These are phyloP conservation scores for Arizona elegans DNA, from an alignment of 2,113 vertebrate species.

Conservation along the genomic window DNA sequence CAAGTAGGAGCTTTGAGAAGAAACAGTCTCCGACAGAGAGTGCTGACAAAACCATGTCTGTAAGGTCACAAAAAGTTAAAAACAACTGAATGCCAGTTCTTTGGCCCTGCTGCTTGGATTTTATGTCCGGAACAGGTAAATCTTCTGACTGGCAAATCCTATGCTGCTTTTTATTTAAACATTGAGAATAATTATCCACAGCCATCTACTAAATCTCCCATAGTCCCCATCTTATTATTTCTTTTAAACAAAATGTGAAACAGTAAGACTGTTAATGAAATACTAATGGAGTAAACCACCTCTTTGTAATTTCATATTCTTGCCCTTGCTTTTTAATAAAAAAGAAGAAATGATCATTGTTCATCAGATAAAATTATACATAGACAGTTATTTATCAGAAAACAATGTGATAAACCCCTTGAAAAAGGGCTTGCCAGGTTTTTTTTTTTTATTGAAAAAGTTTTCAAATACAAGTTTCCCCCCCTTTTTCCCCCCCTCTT, in stretches of 20 bases:
- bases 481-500: too few relatives aligned
- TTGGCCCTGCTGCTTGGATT: not conserved
- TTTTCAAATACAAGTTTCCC: too few relatives aligned
- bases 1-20: not conserved
- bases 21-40: not conserved
- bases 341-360: constrained; percentile 18
- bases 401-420: not conserved
- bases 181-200: not conserved
- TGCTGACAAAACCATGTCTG: not conserved
- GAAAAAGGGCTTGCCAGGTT: not conserved
- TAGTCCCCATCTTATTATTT: not conserved
- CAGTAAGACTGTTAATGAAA: not conserved
- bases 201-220: not conserved
- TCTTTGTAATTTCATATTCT: constrained; percentile 38
- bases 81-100: not conserved
- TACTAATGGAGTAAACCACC: not conserved
- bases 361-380: not conserved
- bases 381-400: not conserved
- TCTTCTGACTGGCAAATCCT: not conserved
- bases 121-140: not conserved
- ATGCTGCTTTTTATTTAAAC: not conserved
- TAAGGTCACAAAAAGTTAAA: not conserved
- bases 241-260: not conserved
- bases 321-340: constrained; percentile 26
- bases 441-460: too few relatives aligned